These are phyloP conservation scores for Semaprochilodus insignis DNA, from an alignment of 2,797 vertebrate species.

Conservation along the genomic window DNA sequence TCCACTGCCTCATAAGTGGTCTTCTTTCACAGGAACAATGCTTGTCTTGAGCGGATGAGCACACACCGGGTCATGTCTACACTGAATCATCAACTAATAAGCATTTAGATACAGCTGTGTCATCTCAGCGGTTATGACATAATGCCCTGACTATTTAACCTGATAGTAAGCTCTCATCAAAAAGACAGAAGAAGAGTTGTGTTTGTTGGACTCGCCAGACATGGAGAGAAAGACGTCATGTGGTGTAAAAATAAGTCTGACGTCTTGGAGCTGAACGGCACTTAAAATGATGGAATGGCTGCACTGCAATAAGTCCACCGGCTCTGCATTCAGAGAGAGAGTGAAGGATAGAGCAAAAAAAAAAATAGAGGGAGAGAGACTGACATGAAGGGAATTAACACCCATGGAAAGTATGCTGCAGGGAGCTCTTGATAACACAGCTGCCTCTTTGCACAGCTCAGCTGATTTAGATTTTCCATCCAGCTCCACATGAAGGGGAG, in stretches of 20 bases:
- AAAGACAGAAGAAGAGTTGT: constrained; percentile 14
- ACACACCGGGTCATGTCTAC: constrained; percentile 8
- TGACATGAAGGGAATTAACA: constrained; percentile 50
- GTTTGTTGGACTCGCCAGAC: constrained; percentile 26
- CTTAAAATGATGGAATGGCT: constrained; percentile 49
- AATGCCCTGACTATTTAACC: constrained; percentile 16
- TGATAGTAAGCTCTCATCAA: background rate
- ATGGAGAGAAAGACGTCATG: constrained; percentile 52
- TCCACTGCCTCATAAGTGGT: constrained; percentile 48
- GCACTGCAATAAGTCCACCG: constrained; percentile 36
- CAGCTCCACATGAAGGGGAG: constrained; percentile 40
- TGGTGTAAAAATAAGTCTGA: constrained; percentile 55
- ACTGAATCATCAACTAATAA: constrained; percentile 13
- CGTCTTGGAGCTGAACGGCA: constrained; percentile 49
- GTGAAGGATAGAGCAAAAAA: background rate
- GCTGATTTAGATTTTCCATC: constrained; percentile 64
- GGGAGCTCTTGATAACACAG: constrained; percentile 62
- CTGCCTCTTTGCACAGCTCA: constrained; percentile 59
- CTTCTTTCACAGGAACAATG: constrained; percentile 36
- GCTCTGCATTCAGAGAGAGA: constrained; percentile 33
- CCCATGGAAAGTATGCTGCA: constrained; percentile 64
- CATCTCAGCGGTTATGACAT: background rate
- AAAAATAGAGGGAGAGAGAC: constrained; percentile 2
- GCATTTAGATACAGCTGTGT: constrained; percentile 15
- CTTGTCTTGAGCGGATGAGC: constrained; percentile 17